Evolutionary conservation across 2,888 invertebrate species (phyloP).

Genomic region (Eueremaeus valkanovi): DNA sequence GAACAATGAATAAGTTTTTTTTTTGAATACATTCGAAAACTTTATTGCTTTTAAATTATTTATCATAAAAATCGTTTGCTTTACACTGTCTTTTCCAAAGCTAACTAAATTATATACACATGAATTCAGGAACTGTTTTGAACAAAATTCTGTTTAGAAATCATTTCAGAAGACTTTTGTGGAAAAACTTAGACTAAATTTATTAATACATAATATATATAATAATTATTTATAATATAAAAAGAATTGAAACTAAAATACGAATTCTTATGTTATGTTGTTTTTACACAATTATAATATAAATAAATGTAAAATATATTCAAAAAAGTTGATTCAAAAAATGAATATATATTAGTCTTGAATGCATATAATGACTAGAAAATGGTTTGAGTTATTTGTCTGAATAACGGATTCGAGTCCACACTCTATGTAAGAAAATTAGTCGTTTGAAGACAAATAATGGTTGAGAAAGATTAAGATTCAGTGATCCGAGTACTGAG

Average conservation of each 20-base stretch:
- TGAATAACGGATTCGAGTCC: no score
- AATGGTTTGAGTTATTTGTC: no score
- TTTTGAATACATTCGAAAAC: not conserved
- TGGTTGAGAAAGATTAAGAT: not conserved
- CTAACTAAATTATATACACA: not conserved
- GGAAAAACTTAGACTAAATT: not conserved
- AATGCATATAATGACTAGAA: not conserved
- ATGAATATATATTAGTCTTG: no score
- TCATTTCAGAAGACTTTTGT: not conserved
- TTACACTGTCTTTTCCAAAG: not conserved
- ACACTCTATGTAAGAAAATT: not conserved
- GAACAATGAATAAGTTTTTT: not conserved
- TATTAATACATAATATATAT: no score
- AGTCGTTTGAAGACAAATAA: not conserved
- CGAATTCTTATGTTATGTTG: no score
- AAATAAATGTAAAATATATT: no score
- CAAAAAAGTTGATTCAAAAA: no score
- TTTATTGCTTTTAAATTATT: constrained; percentile 20
- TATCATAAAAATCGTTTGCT: no score
- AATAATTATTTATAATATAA: not conserved
- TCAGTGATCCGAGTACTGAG: constrained; percentile 7
- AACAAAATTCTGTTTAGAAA: not conserved
- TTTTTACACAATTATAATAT: no score
- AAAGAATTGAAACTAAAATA: no score
- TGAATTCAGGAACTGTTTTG: constrained; percentile 1